Percentiles rank a stretch among this genome's conserved stretches.
Evolutionary conservation across 2,888 invertebrate genomes (phyloP).

Genomic region (Quadroppia sp.): DNA sequence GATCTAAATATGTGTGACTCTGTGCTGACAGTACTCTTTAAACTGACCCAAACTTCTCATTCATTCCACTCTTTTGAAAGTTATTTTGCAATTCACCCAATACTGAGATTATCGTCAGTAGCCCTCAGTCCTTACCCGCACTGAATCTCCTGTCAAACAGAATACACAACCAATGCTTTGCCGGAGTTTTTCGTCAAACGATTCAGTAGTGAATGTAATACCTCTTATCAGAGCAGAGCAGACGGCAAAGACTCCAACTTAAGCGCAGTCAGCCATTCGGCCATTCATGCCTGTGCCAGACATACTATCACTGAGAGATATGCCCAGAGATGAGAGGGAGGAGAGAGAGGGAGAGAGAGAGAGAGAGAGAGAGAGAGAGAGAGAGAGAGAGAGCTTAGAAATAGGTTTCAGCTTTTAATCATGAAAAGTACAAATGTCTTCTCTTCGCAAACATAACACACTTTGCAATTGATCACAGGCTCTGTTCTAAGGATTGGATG

Average conservation of each 20-base stretch:
- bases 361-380: constrained; percentile 41
- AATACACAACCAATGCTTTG: constrained; percentile 21
- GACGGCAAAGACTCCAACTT: constrained; percentile 5
- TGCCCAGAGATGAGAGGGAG: constrained; percentile 20
- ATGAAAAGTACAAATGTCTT: constrained; percentile 22
- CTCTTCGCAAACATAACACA: not conserved
- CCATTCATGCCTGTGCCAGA: not conserved
- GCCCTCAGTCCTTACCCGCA: not conserved
- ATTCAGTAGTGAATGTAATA: constrained; percentile 17
- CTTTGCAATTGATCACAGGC: not conserved
- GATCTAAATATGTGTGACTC: not conserved
- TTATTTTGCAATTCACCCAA: constrained; percentile 29
- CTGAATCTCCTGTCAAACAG: constrained; percentile 4
- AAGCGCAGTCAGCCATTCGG: constrained; percentile 12
- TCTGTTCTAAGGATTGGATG: not conserved
- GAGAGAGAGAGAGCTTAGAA: too few species aligned
- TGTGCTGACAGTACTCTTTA: not conserved
- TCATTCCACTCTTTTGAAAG: not conserved
- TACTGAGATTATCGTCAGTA: constrained; percentile 14
- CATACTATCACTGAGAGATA: not conserved
- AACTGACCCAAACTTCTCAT: not conserved
- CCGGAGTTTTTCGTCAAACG: constrained; percentile 3
- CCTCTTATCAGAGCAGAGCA: constrained; percentile 30
- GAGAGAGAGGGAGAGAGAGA: constrained; percentile 36
- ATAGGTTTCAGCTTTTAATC: not conserved